These are phyloP conservation scores for Spisula subtruncata DNA, from an alignment of 2,888 invertebrate species.

Conservation along the genomic window DNA sequence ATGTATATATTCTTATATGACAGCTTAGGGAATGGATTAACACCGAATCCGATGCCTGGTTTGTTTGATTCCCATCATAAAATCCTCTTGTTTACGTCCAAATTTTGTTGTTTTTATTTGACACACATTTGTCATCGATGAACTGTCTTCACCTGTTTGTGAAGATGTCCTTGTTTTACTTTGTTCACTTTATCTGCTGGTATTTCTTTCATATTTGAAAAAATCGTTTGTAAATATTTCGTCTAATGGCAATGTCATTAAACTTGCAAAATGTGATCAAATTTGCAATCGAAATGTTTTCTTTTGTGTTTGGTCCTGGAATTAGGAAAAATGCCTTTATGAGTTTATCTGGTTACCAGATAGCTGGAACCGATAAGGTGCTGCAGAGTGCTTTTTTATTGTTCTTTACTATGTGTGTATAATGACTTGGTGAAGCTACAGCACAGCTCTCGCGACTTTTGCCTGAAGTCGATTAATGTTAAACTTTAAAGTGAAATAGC, in stretches of 20 bases:
- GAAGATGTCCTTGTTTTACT: not conserved
- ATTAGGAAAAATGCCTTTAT: too few species aligned
- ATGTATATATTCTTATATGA: not conserved
- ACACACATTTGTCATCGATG: not conserved
- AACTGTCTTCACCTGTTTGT: constrained; percentile 19
- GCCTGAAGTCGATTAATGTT: too few species aligned
- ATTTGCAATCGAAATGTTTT: not conserved
- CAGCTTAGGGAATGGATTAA: not conserved
- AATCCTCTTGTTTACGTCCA: not conserved
- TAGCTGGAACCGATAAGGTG: too few species aligned
- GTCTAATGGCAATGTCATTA: too few species aligned
- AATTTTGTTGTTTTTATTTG: not conserved
- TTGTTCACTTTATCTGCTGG: not conserved
- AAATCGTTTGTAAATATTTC: not conserved
- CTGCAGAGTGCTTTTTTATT: too few species aligned
- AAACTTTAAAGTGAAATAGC: too few species aligned
- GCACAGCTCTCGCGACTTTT: too few species aligned
- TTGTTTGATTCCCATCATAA: not conserved
- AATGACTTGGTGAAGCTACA: too few species aligned
- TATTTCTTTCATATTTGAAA: not conserved
- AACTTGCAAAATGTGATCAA: too few species aligned
- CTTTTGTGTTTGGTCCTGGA: not conserved
- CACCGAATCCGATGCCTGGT: not conserved
- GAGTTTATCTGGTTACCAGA: too few species aligned
- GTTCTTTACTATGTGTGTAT: too few species aligned